A percentile compares a stretch with the other conserved stretches of the same genome.
Conservation (phyloP, 2,113 vertebrate species). For the Micronycteris hirsuta region DNA sequence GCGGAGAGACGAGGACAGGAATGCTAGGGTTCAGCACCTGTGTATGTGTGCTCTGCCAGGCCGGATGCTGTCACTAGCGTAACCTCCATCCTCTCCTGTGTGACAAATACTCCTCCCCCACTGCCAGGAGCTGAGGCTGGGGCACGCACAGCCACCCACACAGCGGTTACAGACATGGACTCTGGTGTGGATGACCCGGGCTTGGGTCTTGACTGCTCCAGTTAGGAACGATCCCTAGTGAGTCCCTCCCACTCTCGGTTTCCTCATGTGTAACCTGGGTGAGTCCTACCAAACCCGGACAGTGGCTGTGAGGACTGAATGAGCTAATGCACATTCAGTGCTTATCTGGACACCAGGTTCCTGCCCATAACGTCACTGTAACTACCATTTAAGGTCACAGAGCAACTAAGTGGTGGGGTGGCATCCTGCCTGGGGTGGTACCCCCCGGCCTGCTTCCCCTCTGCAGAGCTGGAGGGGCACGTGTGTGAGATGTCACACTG, state of each 20-base stretch:
- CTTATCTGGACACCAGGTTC: neutral
- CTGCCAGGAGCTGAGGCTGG: neutral
- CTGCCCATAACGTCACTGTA: fast-evolving
- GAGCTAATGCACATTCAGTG: neutral
- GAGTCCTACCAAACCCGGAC: neutral
- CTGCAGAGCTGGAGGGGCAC: neutral
- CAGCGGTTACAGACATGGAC: neutral
- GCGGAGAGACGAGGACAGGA: neutral
- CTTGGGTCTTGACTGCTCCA: neutral
- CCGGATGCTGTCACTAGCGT: neutral
- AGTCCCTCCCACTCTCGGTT: neutral
- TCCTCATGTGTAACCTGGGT: neutral
- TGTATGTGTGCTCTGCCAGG: neutral
- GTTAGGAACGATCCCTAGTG: neutral
- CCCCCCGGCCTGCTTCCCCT: neutral
- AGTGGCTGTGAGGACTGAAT: neutral
- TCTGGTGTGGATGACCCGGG: neutral
- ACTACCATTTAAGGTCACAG: neutral
- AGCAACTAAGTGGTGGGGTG: neutral
- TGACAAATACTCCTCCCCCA: neutral
- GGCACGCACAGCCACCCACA: neutral
- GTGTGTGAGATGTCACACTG: neutral
- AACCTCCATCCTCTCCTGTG: neutral
- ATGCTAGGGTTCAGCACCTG: neutral
- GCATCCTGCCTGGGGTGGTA: neutral